A percentile compares a stretch with the other conserved stretches of the same genome.
Conservation (phyloP, 37 sponge, comb jelly and placozoan species). For the Sycon ciliatum region DNA sequence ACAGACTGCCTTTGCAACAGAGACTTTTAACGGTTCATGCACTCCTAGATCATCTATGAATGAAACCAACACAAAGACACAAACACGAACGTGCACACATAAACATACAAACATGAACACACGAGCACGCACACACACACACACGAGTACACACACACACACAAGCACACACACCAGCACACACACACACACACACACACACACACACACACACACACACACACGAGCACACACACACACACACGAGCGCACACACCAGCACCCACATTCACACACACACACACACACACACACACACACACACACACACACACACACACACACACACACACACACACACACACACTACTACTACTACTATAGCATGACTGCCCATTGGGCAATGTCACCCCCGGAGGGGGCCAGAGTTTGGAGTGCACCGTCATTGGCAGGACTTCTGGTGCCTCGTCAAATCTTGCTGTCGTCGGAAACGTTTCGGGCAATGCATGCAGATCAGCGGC, state of each 20-base stretch:
- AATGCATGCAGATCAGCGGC: too few relatives aligned
- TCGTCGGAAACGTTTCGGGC: too few relatives aligned
- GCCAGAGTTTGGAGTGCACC: too few relatives aligned
- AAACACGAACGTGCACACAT: conserved; percentile 30
- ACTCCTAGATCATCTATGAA: too few relatives aligned
- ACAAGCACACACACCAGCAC: conserved; percentile 29
- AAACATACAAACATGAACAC: conserved; percentile 31
- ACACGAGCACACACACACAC: background rate
- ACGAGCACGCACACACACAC: conserved; percentile 34
- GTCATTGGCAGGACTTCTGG: too few relatives aligned
- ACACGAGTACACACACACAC: conserved; percentile 34
- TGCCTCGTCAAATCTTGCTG: too few relatives aligned
- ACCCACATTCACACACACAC: background rate
- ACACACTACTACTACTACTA: too few relatives aligned
- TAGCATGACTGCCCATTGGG: too few relatives aligned
- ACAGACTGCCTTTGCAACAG: too few relatives aligned
- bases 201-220: conserved; percentile 5
- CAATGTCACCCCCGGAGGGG: too few relatives aligned
- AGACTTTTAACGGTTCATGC: too few relatives aligned
- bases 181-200: conserved; percentile 16
- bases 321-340: conserved; percentile 5
- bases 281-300: conserved; percentile 5
- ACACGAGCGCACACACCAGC: background rate
- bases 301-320: conserved; percentile 1
- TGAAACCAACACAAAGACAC: conserved; percentile 33